Conservation (phyloP, 1,140 invertebrate genomes). For the Drosophila micromelanica region DNA sequence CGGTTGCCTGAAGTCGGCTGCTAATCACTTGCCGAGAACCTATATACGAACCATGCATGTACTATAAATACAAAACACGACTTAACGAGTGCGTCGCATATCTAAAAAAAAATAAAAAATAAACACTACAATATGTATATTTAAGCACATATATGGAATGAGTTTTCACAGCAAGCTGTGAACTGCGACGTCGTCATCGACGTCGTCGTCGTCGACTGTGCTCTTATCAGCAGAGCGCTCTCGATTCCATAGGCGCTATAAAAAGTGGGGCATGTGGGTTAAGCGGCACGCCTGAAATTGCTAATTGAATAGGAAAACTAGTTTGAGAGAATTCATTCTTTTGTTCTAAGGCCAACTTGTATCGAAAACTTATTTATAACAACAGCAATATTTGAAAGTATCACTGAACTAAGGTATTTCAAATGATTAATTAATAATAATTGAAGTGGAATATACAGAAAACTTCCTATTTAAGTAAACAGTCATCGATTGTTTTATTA, state of each 20-base stretch:
- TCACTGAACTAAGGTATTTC: too few relatives aligned
- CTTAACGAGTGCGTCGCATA: constrained; percentile 36
- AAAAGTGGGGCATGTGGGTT: constrained; percentile 39
- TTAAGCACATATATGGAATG: constrained; percentile 30
- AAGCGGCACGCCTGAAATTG: constrained; percentile 5
- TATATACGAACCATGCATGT: neutral
- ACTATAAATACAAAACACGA: constrained; percentile 5
- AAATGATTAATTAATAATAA: too few relatives aligned
- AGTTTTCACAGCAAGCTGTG: constrained; percentile 62
- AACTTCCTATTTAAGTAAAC: too few relatives aligned
- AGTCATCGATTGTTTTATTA: too few relatives aligned
- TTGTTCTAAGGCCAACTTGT: too few relatives aligned
- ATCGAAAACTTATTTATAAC: too few relatives aligned
- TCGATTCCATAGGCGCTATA: constrained; percentile 40
- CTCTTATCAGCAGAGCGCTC: constrained; percentile 62
- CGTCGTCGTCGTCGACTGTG: constrained; percentile 15
- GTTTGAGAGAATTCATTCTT: too few relatives aligned
- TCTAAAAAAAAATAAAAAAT: constrained; percentile 50
- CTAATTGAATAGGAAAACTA: constrained; percentile 9
- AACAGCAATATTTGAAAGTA: neutral
- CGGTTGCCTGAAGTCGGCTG: constrained; percentile 22
- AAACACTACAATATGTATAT: constrained; percentile 43
- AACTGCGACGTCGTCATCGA: constrained; percentile 23
- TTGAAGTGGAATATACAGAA: too few relatives aligned
- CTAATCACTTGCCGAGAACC: constrained; percentile 40